Conservation (phyloP, 1,140 invertebrate genomes). For the Protaetia brevitarsis region DNA sequence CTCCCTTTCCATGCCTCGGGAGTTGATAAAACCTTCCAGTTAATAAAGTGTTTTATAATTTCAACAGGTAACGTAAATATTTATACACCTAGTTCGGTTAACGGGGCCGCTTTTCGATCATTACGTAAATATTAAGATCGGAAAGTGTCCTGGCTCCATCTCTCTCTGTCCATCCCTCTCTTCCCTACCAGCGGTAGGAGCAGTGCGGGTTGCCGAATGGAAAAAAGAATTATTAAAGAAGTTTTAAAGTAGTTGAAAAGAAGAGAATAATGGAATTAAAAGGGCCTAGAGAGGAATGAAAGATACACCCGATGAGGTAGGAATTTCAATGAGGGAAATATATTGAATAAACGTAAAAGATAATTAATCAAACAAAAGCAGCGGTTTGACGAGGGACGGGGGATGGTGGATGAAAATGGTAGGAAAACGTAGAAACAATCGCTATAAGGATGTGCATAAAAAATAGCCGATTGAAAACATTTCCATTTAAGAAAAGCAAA, state of each 20-base stretch:
- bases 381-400: not conserved
- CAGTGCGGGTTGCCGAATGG: not conserved
- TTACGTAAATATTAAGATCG: too few relatives aligned
- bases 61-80: too few relatives aligned
- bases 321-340: slow-evolving; percentile 9
- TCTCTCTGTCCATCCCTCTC: too few relatives aligned
- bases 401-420: too few relatives aligned
- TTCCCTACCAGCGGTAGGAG: not conserved
- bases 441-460: not conserved
- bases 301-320: not conserved
- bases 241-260: slow-evolving; percentile 11
- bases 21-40: too few relatives aligned
- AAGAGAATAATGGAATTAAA: slow-evolving; percentile 9
- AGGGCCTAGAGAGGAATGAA: not conserved
- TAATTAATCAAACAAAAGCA: slow-evolving; percentile 5
- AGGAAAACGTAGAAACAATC: not conserved
- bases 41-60: too few relatives aligned
- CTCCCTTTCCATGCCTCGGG: too few relatives aligned
- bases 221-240: slow-evolving; percentile 5
- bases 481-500: too few relatives aligned
- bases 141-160: too few relatives aligned
- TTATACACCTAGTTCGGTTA: too few relatives aligned
- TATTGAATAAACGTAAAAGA: slow-evolving; percentile 5
- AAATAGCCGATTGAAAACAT: not conserved
- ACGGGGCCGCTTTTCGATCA: too few relatives aligned